Evolutionary conservation across 2,888 invertebrate species (phyloP), one percentile per base, ranked within the genome.

Genomic region (Eupithecia inturbata): DNA sequence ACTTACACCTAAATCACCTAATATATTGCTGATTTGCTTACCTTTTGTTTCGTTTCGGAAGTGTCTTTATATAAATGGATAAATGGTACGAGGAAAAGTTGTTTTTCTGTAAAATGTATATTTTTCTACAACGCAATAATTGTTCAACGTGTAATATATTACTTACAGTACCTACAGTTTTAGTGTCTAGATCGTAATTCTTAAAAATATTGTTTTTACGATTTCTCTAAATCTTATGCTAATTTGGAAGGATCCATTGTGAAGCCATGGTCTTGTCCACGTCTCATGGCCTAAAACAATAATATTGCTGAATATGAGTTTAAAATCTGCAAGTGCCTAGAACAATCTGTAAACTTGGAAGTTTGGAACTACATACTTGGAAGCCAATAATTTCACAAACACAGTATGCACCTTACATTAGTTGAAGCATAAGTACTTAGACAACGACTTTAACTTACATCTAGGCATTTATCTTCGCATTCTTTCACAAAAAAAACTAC

Each of bases 1-100:
- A 57, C 26, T 57, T 57, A 57, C 57, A 57, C 53, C 22, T 45
- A 45, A 45, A n/a, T 49, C n/a, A n/a, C n/a, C n/a, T n/a, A n/a
- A n/a, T 53, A n/a, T 49, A 53, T 53, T 22, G 22, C 53, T 53
- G 57, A 57, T 57, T 57, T 26, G 0, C 12, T 57, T 22, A 26
- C 26, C 53, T 53, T 22, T 22, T n/a, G n/a, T 49, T 49, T 49
- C 9, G 22, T 53, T 39, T 49, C n/a, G 9, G 7, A 49, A 53
- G 9, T n/a, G 12, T 9, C 9, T 9, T 9, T 49, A n/a, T 2
- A 49, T 9, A 22, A 12, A 53, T 22, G 3, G 22, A 53, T n/a
- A n/a, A 53, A 53, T 53, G 4, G 22, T 53, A 53, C 12, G 14
- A 49, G 19, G 49, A 53, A 14, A 26, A 26, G 12, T 26, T 4